phyloP scores from a whole-genome alignment of 2,797 vertebrate genomes.

The Parauchenoglanis punctatus region DNA sequence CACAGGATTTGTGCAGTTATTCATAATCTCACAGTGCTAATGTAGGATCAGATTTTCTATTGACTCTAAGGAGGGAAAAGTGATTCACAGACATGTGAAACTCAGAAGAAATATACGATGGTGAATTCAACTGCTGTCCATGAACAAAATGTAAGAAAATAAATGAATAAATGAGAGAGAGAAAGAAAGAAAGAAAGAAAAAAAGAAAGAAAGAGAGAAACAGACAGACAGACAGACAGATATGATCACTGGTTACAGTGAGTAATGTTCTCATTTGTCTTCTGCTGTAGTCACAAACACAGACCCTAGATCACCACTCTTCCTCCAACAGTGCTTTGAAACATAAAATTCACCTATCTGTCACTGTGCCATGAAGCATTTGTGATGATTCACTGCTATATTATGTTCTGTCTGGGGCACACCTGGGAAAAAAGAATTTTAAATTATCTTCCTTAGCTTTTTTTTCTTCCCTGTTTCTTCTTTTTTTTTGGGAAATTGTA shows the following conservation, averaged over 20 bases:
- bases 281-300: conserved; percentile 28
- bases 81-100: neutral
- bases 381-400: conserved; percentile 14
- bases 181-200: neutral
- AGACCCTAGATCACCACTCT: conserved; percentile 29
- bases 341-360: conserved; percentile 11
- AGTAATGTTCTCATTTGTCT: conserved; percentile 18
- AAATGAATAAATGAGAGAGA: neutral
- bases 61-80: conserved; percentile 9
- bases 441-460: conserved; percentile 27
- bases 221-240: neutral
- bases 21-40: conserved; percentile 15
- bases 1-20: conserved; percentile 12
- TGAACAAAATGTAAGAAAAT: neutral
- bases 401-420: conserved; percentile 3
- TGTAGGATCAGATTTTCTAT: conserved; percentile 30
- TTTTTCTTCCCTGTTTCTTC: neutral
- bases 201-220: neutral
- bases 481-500: neutral
- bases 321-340: conserved; percentile 6
- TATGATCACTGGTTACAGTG: neutral
- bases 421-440: neutral
- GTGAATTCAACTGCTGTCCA: neutral
- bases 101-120: neutral
- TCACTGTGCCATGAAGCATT: conserved; percentile 28